Conservation (phyloP, 2,797 vertebrate species). For the Cottoperca gobio region DNA sequence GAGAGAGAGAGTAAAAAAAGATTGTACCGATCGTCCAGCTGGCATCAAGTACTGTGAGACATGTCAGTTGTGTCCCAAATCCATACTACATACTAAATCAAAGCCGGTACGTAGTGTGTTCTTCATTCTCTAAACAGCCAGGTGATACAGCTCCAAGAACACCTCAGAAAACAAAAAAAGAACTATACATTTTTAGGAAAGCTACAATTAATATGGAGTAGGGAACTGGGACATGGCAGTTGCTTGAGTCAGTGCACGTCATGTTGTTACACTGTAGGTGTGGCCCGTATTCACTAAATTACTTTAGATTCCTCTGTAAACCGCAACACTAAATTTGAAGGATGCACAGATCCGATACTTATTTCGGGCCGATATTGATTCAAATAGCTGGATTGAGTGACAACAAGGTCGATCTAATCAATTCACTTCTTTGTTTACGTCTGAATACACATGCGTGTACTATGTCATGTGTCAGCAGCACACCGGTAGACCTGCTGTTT, state of each 20-base stretch:
- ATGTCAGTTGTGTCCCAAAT: not conserved
- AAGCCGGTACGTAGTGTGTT: not conserved
- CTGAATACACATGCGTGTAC: no score
- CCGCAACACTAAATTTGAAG: no score
- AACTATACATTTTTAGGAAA: not conserved
- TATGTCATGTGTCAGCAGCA: no score
- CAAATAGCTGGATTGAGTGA: no score
- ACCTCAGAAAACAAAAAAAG: not conserved
- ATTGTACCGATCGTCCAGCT: not conserved
- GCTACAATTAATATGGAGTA: not conserved
- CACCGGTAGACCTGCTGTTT: no score
- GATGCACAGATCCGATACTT: no score
- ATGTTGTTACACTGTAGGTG: conserved; percentile 11
- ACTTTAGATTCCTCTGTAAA: conserved; percentile 21
- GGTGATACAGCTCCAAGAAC: not conserved
- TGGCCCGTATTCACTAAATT: conserved; percentile 14
- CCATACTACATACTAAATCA: conserved; percentile 2
- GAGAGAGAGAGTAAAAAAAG: not conserved
- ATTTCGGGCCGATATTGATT: no score
- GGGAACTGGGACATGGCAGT: not conserved
- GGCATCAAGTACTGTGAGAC: conserved; percentile 1
- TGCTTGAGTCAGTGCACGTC: not conserved
- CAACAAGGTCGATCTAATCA: no score
- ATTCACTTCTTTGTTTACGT: no score
- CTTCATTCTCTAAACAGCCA: not conserved